Evolutionary conservation across 2,888 invertebrate species (phyloP), one percentile per base, ranked within the genome.

Genomic region (Cheiracanthium punctorium): DNA sequence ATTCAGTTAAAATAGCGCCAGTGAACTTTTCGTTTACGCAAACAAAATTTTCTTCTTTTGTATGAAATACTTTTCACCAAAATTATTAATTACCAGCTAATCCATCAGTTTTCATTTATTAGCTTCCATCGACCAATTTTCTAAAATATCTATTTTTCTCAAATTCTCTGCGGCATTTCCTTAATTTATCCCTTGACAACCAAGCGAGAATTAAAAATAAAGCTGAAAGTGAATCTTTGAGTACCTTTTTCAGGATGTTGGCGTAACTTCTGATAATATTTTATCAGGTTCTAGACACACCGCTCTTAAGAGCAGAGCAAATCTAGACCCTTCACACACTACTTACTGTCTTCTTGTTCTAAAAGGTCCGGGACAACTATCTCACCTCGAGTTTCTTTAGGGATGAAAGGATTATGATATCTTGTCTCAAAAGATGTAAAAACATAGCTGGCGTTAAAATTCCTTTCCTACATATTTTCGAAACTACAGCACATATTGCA

Each of bases 201-300:
- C 2, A 14, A 12, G 30, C 12, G 67, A 70, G 71, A 70, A 52
- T 77, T 77, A 77, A 77, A 77, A 84, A 77, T 84, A 73, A 77
- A 48, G 43, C 64, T 48, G 28, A 71, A 72, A 71, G 76, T 52
- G 28, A 64, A 74, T 52, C 67, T 74, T 71, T 76, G 20, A 69
- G n/a, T 33, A 33, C 10, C 37, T 69, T 69, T 69, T 69, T 69
- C 33, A 65, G 58, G 74, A 52, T 79, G 79, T 79, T 73, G 74
- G 79, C 73, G 74, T 74, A 85, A 37, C 37, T 67, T 5, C 30
- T 73, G 84, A 85, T 85, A 79, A 79, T 77, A 74, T 69, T 77
- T 85, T 85, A 85, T 85, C 84, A 74, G 84, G 84, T 79, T 77
- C 74, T 69, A 85, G 73, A 79, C 84, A 85, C 79, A 67, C 67